A percentile compares a stretch with the other conserved stretches of the same genome.
Evolutionary conservation across 1,140 invertebrate species (phyloP).

Genomic region (Eulimnadia texana): DNA sequence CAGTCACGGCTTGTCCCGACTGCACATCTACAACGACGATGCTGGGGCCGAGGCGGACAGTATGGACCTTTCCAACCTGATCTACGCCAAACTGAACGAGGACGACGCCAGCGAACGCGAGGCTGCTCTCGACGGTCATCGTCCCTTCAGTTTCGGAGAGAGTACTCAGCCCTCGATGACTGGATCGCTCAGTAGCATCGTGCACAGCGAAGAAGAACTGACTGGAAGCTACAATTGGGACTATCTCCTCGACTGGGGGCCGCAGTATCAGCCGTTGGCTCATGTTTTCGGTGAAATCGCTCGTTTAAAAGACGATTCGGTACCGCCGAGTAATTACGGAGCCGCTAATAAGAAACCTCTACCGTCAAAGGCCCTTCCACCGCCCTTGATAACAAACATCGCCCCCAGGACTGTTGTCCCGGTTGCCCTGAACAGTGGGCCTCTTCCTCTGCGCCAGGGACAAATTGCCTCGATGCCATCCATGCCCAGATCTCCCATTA

Average conservation of each 20-base stretch:
- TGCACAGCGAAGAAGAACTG: conserved; percentile 84
- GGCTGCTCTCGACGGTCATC: conserved; percentile 36
- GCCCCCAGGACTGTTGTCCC: conserved; percentile 65
- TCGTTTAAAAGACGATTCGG: conserved; percentile 81
- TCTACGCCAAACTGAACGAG: conserved; percentile 68
- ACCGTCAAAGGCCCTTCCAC: conserved; percentile 34
- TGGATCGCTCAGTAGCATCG: conserved; percentile 85
- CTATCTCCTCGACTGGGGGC: conserved; percentile 91
- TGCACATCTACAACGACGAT: conserved; percentile 66
- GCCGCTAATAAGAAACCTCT: conserved; percentile 23
- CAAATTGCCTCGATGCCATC: conserved; percentile 39
- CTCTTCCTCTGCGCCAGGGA: conserved; percentile 20
- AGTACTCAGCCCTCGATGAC: conserved; percentile 67
- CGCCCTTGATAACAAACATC: conserved; percentile 47
- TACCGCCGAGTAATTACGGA: conserved; percentile 35
- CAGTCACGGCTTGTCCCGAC: conserved; percentile 28
- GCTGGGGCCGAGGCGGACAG: conserved; percentile 48
- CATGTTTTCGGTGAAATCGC: conserved; percentile 97
- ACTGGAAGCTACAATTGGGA: conserved; percentile 99
- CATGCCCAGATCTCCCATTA: conserved; percentile 72
- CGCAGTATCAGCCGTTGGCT: conserved; percentile 89
- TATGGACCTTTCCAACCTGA: conserved; percentile 69
- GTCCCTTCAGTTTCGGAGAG: conserved; percentile 37
- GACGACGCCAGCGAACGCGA: conserved; percentile 46
- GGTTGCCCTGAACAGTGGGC: conserved; percentile 19